Percentiles rank a stretch among this genome's conserved stretches.
Evolutionary conservation across 2,113 vertebrate genomes (phyloP).

Genomic region (Taurulus bubalis): DNA sequence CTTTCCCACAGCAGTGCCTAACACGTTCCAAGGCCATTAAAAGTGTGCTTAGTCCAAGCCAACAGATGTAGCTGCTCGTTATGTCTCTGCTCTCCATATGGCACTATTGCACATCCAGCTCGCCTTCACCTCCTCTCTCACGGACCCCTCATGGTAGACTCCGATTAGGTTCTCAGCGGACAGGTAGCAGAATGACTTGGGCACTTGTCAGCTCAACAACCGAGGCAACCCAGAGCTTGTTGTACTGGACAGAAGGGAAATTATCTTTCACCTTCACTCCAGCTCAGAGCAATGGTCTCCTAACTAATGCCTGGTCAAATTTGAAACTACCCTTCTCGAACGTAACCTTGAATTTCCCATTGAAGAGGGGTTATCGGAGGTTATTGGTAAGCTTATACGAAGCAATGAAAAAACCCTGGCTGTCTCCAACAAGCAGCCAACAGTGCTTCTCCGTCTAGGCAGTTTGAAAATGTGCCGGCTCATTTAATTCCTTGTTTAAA

Average conservation of each 20-base stretch:
- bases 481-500: constrained; percentile 39
- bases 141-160: constrained; percentile 27
- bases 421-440: constrained; percentile 12
- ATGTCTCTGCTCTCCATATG: constrained; percentile 78
- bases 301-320: constrained; percentile 48
- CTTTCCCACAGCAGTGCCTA: constrained; percentile 27
- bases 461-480: constrained; percentile 21
- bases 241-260: constrained; percentile 49
- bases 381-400: constrained; percentile 18
- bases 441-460: neutral
- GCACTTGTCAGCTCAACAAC: constrained; percentile 56
- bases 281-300: constrained; percentile 27
- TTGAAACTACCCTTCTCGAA: constrained; percentile 29
- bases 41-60: constrained; percentile 57
- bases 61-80: constrained; percentile 81
- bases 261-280: constrained; percentile 62
- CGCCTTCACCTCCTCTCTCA: constrained; percentile 32
- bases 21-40: constrained; percentile 54
- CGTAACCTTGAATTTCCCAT: constrained; percentile 34
- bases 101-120: constrained; percentile 53
- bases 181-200: constrained; percentile 63
- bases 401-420: neutral
- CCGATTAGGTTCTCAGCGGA: constrained; percentile 53
- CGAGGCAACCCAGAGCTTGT: constrained; percentile 43
- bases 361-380: constrained; percentile 32